phyloP scores from a whole-genome alignment of 2,888 invertebrate genomes.

The Drosophila monieri region DNA sequence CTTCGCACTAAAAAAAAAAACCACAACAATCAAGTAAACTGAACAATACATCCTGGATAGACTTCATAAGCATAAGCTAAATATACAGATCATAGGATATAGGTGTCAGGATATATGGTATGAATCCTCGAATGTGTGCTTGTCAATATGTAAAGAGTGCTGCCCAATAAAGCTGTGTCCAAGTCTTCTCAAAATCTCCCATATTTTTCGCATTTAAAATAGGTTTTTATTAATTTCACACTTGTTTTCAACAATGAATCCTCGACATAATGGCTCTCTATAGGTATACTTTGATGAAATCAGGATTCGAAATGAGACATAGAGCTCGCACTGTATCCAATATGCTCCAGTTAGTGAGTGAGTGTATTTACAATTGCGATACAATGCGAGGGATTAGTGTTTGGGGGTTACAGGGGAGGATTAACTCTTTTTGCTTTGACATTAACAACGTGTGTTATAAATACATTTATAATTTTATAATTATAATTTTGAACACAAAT shows the following conservation, averaged over 20 bases:
- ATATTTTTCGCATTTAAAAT: constrained; percentile 38
- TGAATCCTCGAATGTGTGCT: constrained; percentile 27
- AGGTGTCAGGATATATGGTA: constrained; percentile 29
- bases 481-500: constrained; percentile 47
- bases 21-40: constrained; percentile 59
- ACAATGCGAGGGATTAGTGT: constrained; percentile 26
- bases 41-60: constrained; percentile 61
- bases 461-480: constrained; percentile 39
- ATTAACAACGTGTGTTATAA: constrained; percentile 63
- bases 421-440: constrained; percentile 40
- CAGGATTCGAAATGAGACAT: constrained; percentile 37
- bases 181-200: constrained; percentile 33
- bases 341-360: constrained; percentile 34
- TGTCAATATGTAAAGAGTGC: constrained; percentile 35
- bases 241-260: constrained; percentile 47
- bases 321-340: constrained; percentile 17
- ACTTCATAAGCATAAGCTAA: constrained; percentile 52
- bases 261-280: constrained; percentile 16
- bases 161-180: constrained; percentile 53
- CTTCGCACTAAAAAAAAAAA: constrained; percentile 26
- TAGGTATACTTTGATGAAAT: constrained; percentile 33
- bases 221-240: constrained; percentile 48
- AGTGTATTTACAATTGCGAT: constrained; percentile 40
- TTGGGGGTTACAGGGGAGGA: constrained; percentile 13
- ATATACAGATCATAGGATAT: constrained; percentile 35